These are phyloP conservation scores for Notarius quadriscutis DNA, from an alignment of 2,113 vertebrate genomes.

Conservation along the genomic window DNA sequence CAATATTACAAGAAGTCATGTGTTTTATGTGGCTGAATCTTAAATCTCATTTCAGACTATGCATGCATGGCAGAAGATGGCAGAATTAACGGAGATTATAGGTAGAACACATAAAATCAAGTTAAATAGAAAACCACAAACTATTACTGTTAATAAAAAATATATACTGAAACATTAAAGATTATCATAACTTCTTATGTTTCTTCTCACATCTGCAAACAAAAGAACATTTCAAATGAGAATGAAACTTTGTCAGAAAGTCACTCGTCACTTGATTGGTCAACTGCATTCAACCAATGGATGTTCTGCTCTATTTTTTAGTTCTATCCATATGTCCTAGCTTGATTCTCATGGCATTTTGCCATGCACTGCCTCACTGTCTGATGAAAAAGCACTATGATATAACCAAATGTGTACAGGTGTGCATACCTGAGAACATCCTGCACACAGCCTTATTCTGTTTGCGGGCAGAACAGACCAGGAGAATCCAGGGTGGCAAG, in stretches of 20 bases:
- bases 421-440: conserved; percentile 76
- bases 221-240: neutral
- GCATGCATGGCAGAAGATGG: neutral
- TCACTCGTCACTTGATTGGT: neutral
- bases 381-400: neutral
- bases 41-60: no score
- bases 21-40: no score
- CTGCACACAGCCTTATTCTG: conserved; percentile 74
- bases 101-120: neutral
- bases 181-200: neutral
- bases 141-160: neutral
- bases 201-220: neutral
- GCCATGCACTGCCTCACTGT: neutral
- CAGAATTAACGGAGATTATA: neutral
- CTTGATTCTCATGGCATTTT: neutral
- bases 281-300: neutral
- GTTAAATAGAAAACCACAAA: neutral
- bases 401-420: neutral
- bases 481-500: conserved; percentile 77
- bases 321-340: neutral
- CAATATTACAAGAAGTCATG: neutral
- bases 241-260: neutral
- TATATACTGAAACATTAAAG: neutral
- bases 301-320: neutral
- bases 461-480: conserved; percentile 75